A percentile compares a stretch with the other conserved stretches of the same genome.
Conservation (phyloP, 2,888 invertebrate species). For the Agrotis clavis region DNA sequence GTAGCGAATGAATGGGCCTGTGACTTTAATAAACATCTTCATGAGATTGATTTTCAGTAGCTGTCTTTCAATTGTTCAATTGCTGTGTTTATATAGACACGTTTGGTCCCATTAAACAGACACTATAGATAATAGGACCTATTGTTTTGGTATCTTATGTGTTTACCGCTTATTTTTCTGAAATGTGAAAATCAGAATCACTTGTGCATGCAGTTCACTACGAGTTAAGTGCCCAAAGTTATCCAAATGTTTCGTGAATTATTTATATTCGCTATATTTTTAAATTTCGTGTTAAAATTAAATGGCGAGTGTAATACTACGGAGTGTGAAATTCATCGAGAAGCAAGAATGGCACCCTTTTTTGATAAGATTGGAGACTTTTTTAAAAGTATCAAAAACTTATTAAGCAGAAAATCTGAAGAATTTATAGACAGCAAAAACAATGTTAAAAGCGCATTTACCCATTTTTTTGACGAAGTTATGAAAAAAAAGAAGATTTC, state of each 20-base stretch:
- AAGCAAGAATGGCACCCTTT: not conserved
- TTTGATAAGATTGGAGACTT: conserved; percentile 16
- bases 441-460: conserved; percentile 62
- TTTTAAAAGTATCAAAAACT: conserved; percentile 13
- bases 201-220: conserved; percentile 6
- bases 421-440: conserved; percentile 53
- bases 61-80: conserved; percentile 33
- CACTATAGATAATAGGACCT: conserved; percentile 26
- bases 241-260: conserved; percentile 46
- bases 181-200: conserved; percentile 2
- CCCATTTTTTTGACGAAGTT: conserved; percentile 58
- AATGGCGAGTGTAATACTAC: conserved; percentile 5
- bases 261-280: conserved; percentile 29
- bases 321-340: not conserved
- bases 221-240: conserved; percentile 12
- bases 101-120: conserved; percentile 8
- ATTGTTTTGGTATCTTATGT: conserved; percentile 14
- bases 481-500: conserved; percentile 13
- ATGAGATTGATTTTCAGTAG: not conserved
- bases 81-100: conserved; percentile 21
- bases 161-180: not conserved
- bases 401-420: conserved; percentile 4
- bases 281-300: conserved; percentile 19
- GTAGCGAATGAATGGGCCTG: not conserved
- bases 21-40: conserved; percentile 26